Evolutionary conservation across 2,888 invertebrate species (phyloP).

Genomic region (Petrolisthes manimaculis): DNA sequence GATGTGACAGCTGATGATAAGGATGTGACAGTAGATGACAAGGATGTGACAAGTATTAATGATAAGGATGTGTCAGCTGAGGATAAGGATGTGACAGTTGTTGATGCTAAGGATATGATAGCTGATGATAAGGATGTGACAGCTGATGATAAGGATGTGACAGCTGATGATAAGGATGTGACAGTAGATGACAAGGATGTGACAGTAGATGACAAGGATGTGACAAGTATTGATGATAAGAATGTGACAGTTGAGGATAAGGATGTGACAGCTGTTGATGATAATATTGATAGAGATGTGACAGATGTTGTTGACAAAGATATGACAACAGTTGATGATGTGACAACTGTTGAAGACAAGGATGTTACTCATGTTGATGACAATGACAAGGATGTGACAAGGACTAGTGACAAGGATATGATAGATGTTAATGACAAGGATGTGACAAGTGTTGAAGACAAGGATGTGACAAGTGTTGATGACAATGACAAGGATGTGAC

Average conservation of each 20-base stretch:
- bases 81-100: background rate
- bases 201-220: background rate
- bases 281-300: background rate
- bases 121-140: background rate
- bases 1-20: background rate
- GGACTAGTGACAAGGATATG: background rate
- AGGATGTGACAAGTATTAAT: background rate
- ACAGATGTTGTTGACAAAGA: background rate
- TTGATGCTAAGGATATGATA: background rate
- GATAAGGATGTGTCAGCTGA: background rate
- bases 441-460: background rate
- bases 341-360: background rate
- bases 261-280: conserved; percentile 10
- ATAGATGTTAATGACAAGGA: background rate
- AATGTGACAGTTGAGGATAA: background rate
- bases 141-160: background rate
- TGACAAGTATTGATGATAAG: background rate
- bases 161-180: background rate
- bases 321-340: background rate
- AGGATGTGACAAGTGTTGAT: background rate
- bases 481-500: background rate
- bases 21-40: background rate
- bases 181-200: background rate
- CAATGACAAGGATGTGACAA: background rate
- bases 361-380: background rate